Percentiles rank a stretch among this genome's conserved stretches.
phyloP scores from a whole-genome alignment of 2,888 invertebrate genomes.

The Pantelozetes paolii region DNA sequence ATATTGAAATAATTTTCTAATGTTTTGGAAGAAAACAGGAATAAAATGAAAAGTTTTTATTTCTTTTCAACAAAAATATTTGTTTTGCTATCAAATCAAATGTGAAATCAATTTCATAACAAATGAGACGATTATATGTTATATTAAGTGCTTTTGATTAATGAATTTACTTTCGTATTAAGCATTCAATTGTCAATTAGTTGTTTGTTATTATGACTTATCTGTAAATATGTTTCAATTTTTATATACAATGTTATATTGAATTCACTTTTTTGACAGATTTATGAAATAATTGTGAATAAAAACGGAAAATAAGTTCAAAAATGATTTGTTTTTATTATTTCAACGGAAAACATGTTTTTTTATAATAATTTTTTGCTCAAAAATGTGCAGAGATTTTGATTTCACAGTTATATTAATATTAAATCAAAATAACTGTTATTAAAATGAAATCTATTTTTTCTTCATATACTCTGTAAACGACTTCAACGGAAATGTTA shows the following conservation, averaged over 20 bases:
- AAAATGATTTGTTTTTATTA: background rate
- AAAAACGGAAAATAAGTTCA: background rate
- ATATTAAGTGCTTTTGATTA: slow-evolving; percentile 2
- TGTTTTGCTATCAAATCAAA: no score
- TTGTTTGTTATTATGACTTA: background rate
- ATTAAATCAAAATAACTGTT: background rate
- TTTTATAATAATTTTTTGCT: background rate
- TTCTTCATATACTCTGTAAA: no score
- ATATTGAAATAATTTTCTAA: slow-evolving; percentile 24
- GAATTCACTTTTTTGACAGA: background rate
- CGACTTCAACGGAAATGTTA: no score
- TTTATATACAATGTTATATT: slow-evolving; percentile 6
- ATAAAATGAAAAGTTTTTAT: background rate
- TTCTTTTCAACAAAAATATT: no score
- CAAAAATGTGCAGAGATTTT: background rate
- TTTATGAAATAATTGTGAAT: background rate
- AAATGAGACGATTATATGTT: no score
- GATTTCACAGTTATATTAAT: background rate
- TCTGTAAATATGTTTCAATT: no score
- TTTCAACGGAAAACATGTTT: background rate
- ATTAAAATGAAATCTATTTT: background rate
- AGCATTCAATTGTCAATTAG: no score
- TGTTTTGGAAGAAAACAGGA: background rate
- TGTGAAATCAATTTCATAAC: no score
- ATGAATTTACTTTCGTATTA: background rate